Conservation (phyloP, 2,797 vertebrate species). For the Phoeniculus purpureus region DNA sequence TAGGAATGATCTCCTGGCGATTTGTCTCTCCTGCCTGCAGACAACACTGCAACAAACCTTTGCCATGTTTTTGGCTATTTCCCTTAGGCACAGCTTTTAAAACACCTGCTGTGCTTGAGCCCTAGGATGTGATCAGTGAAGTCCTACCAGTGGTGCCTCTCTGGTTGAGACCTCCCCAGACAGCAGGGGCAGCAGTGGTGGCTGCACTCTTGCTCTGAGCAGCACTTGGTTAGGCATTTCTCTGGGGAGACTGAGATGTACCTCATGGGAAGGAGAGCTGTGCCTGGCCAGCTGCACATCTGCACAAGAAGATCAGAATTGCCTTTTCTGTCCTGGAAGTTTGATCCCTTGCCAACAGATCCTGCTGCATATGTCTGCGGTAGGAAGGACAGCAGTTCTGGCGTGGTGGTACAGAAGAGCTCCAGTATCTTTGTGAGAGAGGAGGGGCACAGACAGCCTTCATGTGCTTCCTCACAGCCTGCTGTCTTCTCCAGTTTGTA, state of each 20-base stretch:
- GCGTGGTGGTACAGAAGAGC: not conserved
- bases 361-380: accelerated
- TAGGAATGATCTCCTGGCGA: not conserved
- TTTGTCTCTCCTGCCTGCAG: not conserved
- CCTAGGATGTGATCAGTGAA: accelerated
- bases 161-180: accelerated
- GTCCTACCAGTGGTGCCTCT: not conserved
- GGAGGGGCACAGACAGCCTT: accelerated
- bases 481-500: accelerated
- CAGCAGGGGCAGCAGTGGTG: not conserved
- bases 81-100: not conserved
- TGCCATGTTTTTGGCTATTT: not conserved
- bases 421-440: accelerated
- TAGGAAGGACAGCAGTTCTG: not conserved
- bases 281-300: not conserved
- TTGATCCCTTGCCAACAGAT: accelerated
- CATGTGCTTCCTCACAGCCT: not conserved
- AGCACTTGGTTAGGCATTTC: not conserved
- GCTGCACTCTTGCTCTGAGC: not conserved
- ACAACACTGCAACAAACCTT: not conserved
- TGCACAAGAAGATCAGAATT: not conserved
- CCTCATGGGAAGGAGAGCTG: accelerated
- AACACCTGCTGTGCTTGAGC: not conserved
- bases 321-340: accelerated
- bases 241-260: not conserved